These are phyloP conservation scores for Erannis defoliaria DNA, from an alignment of 2,888 invertebrate species.

Conservation along the genomic window DNA sequence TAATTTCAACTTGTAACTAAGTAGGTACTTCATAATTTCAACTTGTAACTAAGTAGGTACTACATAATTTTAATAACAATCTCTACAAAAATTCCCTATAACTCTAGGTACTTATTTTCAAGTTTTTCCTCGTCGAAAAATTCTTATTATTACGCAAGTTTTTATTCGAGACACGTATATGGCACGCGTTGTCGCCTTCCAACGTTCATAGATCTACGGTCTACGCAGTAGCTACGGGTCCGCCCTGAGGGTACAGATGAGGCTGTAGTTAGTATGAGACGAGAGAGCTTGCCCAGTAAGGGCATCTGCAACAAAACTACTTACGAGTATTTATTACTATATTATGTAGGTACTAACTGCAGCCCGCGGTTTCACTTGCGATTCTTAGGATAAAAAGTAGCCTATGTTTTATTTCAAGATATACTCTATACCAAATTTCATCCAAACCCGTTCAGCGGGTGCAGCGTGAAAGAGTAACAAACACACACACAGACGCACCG, in stretches of 20 bases:
- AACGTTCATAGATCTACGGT: slow-evolving; percentile 13
- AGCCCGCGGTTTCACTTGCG: too few species aligned
- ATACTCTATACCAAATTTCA: too few species aligned
- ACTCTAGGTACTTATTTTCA: slow-evolving; percentile 1
- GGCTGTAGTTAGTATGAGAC: slow-evolving; percentile 1
- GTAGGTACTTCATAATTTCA: too few species aligned
- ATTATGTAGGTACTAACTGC: too few species aligned
- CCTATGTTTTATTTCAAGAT: too few species aligned
- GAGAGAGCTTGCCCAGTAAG: neutral
- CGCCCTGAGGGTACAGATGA: slow-evolving; percentile 12
- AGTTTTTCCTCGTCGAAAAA: slow-evolving; percentile 18
- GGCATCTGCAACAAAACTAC: neutral
- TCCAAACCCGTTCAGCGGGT: too few species aligned
- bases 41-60: neutral
- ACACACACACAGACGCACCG: too few species aligned
- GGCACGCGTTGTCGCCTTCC: slow-evolving; percentile 23
- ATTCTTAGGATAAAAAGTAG: neutral
- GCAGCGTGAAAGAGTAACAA: too few species aligned
- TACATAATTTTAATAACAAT: slow-evolving; percentile 16
- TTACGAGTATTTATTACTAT: too few species aligned
- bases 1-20: too few species aligned
- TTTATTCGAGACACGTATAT: slow-evolving; percentile 26
- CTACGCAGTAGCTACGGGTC: slow-evolving; percentile 15
- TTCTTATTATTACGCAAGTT: slow-evolving; percentile 6
- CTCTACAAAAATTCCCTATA: neutral